Base-by-base conservation (phyloP, 2,888 invertebrate species). In the Brachyptera putata region DNA sequence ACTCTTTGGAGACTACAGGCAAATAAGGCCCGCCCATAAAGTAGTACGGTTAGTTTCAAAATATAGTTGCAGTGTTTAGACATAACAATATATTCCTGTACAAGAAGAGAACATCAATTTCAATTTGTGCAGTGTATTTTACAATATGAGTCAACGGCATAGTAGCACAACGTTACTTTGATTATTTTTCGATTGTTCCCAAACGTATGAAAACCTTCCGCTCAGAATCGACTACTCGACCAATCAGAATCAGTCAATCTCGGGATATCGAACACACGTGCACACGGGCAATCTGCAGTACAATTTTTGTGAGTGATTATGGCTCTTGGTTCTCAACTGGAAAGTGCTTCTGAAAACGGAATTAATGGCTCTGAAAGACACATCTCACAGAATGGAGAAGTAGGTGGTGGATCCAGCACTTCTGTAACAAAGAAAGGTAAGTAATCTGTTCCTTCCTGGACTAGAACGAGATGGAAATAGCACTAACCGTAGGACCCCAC, bases 321-420 rank as follows among this genome's bases (percentile, higher is more conserved):
- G 75, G 75, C 74, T 71, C 71, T 75, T 65, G 75, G 73, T 60
- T 72, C 75, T 63, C 73, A 75, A 66, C 72, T 75, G 62, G 75
- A 74, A 65, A 69, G 69, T 61, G 69, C 70, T 65, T 66, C 70
- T 61, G 73, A 74, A 66, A 72, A 71, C 65, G 72, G 72, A 63
- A 70, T 64, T 39, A 56, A 62, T 43, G 57, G 57, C 46, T 24
- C 46, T 41, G 55, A 50, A 41, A 56, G 55, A 56, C 60, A 60
- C 48, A 43, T 30, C 21, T 41, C 39, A n/a, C 48, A 48, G 18
- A 60, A 37, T 58, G 60, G 37, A 36, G 58, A 56, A 24, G 14
- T 46, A 21, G 63, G 58, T 9, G 49, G 25, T 60, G 55, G 55
- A 16, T 56, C 56, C 21, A 55, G 56, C 55, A 60, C 56, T 37